Evolutionary conservation across 2,113 vertebrate genomes (phyloP).

Genomic region (Acanthochromis polyacanthus): DNA sequence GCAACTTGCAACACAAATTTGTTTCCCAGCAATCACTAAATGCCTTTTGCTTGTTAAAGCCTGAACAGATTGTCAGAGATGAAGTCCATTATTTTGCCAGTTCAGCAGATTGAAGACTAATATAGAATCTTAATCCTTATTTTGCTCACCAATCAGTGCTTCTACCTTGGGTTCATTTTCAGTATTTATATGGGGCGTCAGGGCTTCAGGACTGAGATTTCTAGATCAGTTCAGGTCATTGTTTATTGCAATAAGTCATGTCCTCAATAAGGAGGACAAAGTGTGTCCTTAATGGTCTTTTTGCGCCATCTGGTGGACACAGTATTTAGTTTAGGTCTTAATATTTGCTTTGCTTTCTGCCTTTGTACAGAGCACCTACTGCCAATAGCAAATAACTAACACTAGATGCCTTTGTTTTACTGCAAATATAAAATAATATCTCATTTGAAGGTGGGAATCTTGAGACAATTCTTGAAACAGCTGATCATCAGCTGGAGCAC

Average conservation of each 20-base stretch:
- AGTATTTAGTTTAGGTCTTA: neutral
- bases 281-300: constrained; percentile 35
- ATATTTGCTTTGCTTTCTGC: no score
- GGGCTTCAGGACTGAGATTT: neutral
- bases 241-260: neutral
- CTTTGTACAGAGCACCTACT: neutral
- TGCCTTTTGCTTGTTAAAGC: neutral
- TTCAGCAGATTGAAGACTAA: constrained; percentile 8
- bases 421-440: neutral
- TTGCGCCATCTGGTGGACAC: constrained; percentile 64
- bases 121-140: neutral
- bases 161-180: neutral
- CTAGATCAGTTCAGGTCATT: neutral
- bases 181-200: neutral
- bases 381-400: no score
- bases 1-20: neutral
- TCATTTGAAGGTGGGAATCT: neutral
- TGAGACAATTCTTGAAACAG: neutral
- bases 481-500: neutral
- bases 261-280: neutral
- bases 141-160: neutral
- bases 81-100: neutral
- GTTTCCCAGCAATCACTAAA: neutral
- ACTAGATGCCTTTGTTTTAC: neutral
- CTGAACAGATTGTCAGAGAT: neutral